phyloP scores from a whole-genome alignment of 2,797 vertebrate species.

The Semaprochilodus insignis region DNA sequence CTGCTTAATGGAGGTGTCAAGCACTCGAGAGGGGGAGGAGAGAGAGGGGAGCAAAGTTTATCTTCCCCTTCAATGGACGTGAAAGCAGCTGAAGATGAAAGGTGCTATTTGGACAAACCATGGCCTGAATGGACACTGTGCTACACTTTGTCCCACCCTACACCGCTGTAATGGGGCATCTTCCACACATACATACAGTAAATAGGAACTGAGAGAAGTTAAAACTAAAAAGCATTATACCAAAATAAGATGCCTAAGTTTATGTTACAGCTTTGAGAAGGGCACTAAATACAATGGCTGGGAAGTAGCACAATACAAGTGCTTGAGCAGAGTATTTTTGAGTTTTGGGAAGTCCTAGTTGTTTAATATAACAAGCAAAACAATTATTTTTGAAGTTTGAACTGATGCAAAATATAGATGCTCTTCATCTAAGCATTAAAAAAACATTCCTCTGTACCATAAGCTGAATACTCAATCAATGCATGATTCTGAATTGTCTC shows the following conservation, averaged over 20 bases:
- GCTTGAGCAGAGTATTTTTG: background rate
- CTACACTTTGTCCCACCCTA: conserved; percentile 25
- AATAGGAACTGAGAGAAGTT: conserved; percentile 9
- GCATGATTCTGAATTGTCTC: too few species aligned
- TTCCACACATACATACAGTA: conserved; percentile 12
- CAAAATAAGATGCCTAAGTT: conserved; percentile 22
- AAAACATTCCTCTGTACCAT: too few species aligned
- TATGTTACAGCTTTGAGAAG: background rate
- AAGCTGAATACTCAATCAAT: too few species aligned
- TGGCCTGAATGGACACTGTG: conserved; percentile 51
- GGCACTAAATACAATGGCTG: background rate
- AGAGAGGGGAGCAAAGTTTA: conserved; percentile 59
- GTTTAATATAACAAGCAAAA: too few species aligned
- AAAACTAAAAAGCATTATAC: background rate
- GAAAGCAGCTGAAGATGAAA: conserved; percentile 60
- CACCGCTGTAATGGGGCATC: conserved; percentile 32
- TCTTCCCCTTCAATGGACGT: conserved; percentile 57
- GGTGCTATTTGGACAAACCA: conserved; percentile 60
- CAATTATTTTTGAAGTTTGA: too few species aligned
- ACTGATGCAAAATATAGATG: too few species aligned
- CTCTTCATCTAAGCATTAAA: too few species aligned
- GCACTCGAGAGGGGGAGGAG: conserved; percentile 48
- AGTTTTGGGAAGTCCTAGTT: background rate
- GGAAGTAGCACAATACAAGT: background rate
- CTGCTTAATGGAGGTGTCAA: conserved; percentile 50